A percentile compares a stretch with the other conserved stretches of the same genome.
phyloP scores from a whole-genome alignment of 1,140 invertebrate genomes.

The Stenopsyche tienmushanensis region DNA sequence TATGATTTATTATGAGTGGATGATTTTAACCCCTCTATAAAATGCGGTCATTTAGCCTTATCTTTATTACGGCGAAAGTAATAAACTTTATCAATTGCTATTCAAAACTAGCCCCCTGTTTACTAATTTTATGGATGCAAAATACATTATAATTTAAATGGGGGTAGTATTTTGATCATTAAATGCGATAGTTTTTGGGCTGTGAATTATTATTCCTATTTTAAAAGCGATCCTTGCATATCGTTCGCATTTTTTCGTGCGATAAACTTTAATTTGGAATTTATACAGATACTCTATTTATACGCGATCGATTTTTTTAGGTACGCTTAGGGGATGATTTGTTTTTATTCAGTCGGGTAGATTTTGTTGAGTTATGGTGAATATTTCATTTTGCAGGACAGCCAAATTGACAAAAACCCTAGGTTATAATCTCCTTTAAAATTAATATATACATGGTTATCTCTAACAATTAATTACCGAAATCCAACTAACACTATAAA shows the following conservation, averaged over 20 bases:
- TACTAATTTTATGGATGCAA: constrained; percentile 24
- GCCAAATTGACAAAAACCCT: constrained; percentile 24
- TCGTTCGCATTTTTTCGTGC: too few species aligned
- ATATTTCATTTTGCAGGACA: constrained; percentile 21
- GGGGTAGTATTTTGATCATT: not conserved
- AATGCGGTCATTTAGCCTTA: constrained; percentile 9
- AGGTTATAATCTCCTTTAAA: constrained; percentile 13
- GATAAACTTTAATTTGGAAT: not conserved
- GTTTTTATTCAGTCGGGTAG: too few species aligned
- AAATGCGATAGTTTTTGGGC: not conserved
- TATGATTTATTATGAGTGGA: not conserved
- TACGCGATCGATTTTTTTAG: too few species aligned
- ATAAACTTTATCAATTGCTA: constrained; percentile 27
- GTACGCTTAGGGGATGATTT: too few species aligned
- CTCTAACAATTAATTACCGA: constrained; percentile 36
- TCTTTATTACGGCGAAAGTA: constrained; percentile 10
- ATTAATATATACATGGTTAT: constrained; percentile 32
- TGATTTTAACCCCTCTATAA: not conserved
- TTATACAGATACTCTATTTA: too few species aligned
- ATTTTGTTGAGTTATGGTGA: too few species aligned
- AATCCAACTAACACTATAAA: constrained; percentile 28
- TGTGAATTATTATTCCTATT: not conserved
- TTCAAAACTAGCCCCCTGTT: constrained; percentile 2
- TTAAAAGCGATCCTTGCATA: too few species aligned
- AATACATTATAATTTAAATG: constrained; percentile 17